Evolutionary conservation across 2,797 vertebrate species (phyloP).

Genomic region (Cephalopachus bancanus): DNA sequence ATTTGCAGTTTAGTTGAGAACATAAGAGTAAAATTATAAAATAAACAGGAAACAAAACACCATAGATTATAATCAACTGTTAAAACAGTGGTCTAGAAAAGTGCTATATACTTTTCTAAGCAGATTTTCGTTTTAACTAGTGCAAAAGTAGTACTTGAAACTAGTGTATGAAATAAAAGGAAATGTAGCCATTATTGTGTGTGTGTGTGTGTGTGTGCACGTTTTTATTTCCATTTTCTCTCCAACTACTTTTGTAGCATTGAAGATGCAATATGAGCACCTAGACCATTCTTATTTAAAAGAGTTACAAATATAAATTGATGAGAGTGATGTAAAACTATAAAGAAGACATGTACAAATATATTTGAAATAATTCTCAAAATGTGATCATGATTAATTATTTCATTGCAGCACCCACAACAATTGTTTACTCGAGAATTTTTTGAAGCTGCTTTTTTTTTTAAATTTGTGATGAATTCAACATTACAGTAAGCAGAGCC

Average conservation of each 20-base stretch:
- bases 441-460: constrained; percentile 76
- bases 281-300: neutral
- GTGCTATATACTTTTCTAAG: neutral
- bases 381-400: neutral
- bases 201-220: neutral
- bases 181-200: neutral
- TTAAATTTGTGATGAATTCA: constrained; percentile 77
- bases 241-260: neutral
- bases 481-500: constrained; percentile 80
- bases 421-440: constrained; percentile 77
- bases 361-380: constrained; percentile 68
- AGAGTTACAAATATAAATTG: constrained; percentile 37
- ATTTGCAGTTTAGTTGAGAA: constrained; percentile 51
- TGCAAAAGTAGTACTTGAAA: neutral
- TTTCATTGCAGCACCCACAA: neutral
- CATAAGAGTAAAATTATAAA: constrained; percentile 55
- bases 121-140: neutral
- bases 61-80: constrained; percentile 41
- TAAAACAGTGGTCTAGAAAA: constrained; percentile 46
- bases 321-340: constrained; percentile 42
- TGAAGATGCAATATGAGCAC: neutral
- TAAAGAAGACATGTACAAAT: constrained; percentile 68
- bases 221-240: neutral
- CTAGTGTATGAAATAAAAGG: constrained; percentile 31
- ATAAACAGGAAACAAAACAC: constrained; percentile 45